Percentiles rank a stretch among this genome's conserved stretches.
phyloP scores from a whole-genome alignment of 2,888 invertebrate species.

The Pandemis cinnamomeana region DNA sequence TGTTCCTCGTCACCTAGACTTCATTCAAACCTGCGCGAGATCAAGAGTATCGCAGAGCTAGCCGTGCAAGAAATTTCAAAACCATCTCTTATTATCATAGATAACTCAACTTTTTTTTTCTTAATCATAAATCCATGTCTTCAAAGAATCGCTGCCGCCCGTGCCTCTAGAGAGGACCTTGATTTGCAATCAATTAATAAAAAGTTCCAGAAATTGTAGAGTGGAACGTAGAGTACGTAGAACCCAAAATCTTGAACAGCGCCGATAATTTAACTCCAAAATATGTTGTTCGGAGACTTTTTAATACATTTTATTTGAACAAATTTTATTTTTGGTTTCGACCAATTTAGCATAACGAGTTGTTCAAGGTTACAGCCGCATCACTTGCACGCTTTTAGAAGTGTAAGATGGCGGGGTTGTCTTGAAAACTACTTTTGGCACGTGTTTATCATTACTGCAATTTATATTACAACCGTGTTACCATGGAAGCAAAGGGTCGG shows the following conservation, averaged over 20 bases:
- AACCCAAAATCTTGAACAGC: neutral
- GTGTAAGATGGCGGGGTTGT: neutral
- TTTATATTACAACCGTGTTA: too few species aligned
- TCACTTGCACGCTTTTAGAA: conserved; percentile 45
- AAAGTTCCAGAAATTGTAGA: neutral
- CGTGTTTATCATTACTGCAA: neutral
- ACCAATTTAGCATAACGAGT: conserved; percentile 77
- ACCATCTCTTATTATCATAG: too few species aligned
- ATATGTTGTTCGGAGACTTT: conserved; percentile 50
- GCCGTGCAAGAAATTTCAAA: too few species aligned
- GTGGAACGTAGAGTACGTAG: neutral
- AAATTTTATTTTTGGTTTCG: conserved; percentile 68
- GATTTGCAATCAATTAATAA: neutral
- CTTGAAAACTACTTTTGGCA: neutral
- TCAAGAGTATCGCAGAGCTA: too few species aligned
- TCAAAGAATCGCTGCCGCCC: too few species aligned
- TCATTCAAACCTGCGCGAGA: too few species aligned
- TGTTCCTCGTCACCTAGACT: too few species aligned
- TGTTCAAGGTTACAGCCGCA: conserved; percentile 69
- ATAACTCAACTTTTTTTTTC: too few species aligned
- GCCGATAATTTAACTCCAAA: neutral
- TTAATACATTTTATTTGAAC: conserved; percentile 53
- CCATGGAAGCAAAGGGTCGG: too few species aligned
- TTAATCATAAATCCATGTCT: too few species aligned
- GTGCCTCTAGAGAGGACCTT: too few species aligned